Evolutionary conservation across 1,140 invertebrate genomes (phyloP).

Genomic region (Ceratitis capitata): DNA sequence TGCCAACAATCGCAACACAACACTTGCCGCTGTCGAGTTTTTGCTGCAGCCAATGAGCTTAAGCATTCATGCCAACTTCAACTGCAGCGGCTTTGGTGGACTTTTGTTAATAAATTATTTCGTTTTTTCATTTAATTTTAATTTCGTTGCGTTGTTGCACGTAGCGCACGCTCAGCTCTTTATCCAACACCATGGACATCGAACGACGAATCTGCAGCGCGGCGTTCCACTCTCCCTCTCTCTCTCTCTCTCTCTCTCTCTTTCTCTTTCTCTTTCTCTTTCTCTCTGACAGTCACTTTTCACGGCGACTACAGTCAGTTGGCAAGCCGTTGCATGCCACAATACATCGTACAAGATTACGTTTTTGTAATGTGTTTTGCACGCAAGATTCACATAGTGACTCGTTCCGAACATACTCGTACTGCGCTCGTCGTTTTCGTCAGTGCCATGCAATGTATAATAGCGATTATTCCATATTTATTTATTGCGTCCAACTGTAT

Average conservation of each 20-base stretch:
- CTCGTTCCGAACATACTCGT: neutral
- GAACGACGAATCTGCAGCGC: neutral
- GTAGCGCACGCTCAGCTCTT: constrained; percentile 33
- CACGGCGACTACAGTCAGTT: neutral
- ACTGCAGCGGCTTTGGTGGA: neutral
- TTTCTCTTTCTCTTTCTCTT: no score
- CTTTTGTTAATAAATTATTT: neutral
- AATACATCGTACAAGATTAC: no score
- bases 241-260: no score
- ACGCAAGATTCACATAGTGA: neutral
- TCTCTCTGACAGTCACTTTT: constrained; percentile 27
- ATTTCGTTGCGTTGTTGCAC: constrained; percentile 2
- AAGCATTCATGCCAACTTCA: neutral
- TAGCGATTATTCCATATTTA: constrained; percentile 63
- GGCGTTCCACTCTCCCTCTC: no score
- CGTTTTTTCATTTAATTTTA: neutral
- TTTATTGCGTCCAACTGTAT: constrained; percentile 58
- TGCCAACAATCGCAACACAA: neutral
- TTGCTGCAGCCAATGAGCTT: neutral
- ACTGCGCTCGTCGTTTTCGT: neutral
- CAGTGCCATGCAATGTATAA: constrained; percentile 18
- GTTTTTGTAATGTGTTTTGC: no score
- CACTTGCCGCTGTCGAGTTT: neutral
- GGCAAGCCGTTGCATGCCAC: neutral
- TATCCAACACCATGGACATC: neutral